Base-by-base conservation (phyloP, 2,888 invertebrate species). In the Therioaphis trifolii region DNA sequence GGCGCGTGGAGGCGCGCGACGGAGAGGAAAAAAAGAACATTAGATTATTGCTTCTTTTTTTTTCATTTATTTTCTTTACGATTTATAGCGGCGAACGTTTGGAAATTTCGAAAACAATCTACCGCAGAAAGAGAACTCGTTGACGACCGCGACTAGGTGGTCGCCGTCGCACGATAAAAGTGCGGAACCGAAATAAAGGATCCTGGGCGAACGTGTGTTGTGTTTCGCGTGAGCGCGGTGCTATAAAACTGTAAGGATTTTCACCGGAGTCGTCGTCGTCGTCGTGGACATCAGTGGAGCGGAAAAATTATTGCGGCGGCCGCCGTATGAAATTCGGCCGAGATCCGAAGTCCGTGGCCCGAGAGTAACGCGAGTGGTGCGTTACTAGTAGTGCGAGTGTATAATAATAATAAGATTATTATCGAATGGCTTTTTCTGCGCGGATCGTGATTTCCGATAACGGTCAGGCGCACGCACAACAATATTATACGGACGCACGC, bases 281-380 rank as follows among this genome's bases (percentile, higher is more conserved):
- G 58, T 24, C 58, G 58, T 58, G 58, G 18, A 55, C 55, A 21
- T 5, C 21, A 24, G 58, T 58, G 21, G 29, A 55, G 72, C 55
- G 35, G 72, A 74, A 74, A 66, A 74, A 74, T 21, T 58, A 74
- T 35, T 18, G 27, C 46, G 24, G 69, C 18, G 4, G 46, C 46
- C 24, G 46, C 27, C 24, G 27, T 27, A 46, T 71, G 71, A 46
- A 71, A 71, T 71, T 71, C 18, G 72, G 46, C 72, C 72, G 35
- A 55, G 72, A 74, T 74, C n/a, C n/a, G 55, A 74, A 74, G 35
- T 43, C 72, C 72, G 72, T 74, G 52, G 55, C 72, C 72, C 72
- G 72, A 55, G 55, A 74, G 55, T 43, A 74, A 74, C 24, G 72
- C 46, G 27, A n/a, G n/a, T 1, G 52, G 18, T 7, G 35, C 55